phyloP scores from a whole-genome alignment of 2,113 vertebrate genomes.

The Geococcyx californianus region DNA sequence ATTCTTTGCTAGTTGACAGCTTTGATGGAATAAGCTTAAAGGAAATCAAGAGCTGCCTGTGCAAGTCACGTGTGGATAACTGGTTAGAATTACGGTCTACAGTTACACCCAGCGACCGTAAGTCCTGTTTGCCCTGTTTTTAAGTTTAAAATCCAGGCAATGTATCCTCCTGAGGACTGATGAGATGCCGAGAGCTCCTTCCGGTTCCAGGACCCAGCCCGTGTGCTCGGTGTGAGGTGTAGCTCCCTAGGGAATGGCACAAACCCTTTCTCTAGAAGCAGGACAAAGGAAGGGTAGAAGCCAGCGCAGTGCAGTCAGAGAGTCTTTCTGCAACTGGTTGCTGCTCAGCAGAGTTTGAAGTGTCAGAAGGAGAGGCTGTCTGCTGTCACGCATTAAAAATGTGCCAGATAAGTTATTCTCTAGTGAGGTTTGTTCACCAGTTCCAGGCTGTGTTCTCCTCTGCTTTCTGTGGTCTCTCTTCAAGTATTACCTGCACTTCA shows the following conservation, averaged over 20 bases:
- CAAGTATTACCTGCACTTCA: neutral
- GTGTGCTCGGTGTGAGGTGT: neutral
- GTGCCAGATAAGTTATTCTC: neutral
- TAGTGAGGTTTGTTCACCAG: neutral
- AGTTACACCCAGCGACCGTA: neutral
- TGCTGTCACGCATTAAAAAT: neutral
- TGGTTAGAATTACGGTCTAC: neutral
- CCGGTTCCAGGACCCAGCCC: neutral
- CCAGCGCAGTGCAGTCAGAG: neutral
- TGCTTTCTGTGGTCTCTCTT: neutral
- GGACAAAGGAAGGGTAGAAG: neutral
- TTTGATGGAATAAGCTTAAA: neutral
- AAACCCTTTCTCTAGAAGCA: neutral
- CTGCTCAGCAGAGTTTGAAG: neutral
- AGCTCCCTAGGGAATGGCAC: neutral
- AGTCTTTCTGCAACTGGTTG: neutral
- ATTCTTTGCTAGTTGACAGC: neutral
- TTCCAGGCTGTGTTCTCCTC: neutral
- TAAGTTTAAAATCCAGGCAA: neutral
- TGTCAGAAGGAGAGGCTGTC: neutral
- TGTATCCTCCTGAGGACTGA: neutral
- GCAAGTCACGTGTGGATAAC: neutral
- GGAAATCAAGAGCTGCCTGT: neutral
- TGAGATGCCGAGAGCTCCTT: neutral
- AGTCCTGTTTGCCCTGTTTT: neutral